Evolutionary conservation across 2,888 invertebrate species (phyloP).

Genomic region (Trisateles emortualis): DNA sequence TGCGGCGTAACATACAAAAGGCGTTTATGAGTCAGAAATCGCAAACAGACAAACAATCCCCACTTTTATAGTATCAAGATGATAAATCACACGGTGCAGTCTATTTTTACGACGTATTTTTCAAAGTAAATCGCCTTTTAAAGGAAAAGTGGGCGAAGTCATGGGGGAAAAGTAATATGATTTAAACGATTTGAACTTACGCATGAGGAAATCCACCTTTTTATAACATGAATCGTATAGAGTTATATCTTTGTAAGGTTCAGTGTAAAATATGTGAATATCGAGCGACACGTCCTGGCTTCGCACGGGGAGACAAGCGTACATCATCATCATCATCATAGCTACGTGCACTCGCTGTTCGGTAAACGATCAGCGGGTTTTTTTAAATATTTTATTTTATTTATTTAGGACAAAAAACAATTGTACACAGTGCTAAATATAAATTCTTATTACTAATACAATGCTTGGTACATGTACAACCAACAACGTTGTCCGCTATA

Average conservation of each 20-base stretch:
- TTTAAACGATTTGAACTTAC: slow-evolving; percentile 31
- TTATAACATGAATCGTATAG: not conserved
- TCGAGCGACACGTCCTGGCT: too few relatives aligned
- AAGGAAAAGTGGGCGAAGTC: slow-evolving; percentile 24
- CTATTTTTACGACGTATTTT: slow-evolving; percentile 41
- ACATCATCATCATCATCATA: too few relatives aligned
- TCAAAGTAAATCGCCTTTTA: slow-evolving; percentile 37
- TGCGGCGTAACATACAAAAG: slow-evolving; percentile 1
- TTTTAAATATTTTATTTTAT: too few relatives aligned
- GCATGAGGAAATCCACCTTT: slow-evolving; percentile 3
- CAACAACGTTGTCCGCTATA: too few relatives aligned
- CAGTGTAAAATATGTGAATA: not conserved
- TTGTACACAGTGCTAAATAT: too few relatives aligned
- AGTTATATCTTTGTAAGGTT: not conserved
- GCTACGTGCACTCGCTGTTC: too few relatives aligned
- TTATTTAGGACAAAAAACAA: too few relatives aligned
- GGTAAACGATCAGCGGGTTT: too few relatives aligned
- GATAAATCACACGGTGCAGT: slow-evolving; percentile 33
- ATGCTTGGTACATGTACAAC: too few relatives aligned
- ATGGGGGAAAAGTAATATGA: slow-evolving; percentile 33
- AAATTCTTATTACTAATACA: too few relatives aligned
- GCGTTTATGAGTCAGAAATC: slow-evolving; percentile 1
- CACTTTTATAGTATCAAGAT: slow-evolving; percentile 3
- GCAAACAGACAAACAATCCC: slow-evolving; percentile 17
- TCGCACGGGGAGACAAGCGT: too few relatives aligned